Conservation (phyloP, 2,113 vertebrate species). For the Eonycteris spelaea region DNA sequence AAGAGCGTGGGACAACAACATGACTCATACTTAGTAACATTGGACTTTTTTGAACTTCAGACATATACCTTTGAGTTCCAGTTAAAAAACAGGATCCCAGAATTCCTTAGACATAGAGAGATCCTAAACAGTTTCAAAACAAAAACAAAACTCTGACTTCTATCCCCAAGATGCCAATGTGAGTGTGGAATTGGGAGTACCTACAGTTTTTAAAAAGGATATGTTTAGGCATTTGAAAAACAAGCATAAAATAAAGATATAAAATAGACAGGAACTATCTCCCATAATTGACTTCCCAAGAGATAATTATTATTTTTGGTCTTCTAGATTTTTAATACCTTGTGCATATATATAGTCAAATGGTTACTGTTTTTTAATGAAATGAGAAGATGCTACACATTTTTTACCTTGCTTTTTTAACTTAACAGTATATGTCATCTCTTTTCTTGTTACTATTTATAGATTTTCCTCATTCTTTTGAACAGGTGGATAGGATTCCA, state of each 20-base stretch:
- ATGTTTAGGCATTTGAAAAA: background rate
- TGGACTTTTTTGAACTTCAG: background rate
- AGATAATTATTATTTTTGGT: background rate
- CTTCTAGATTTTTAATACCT: background rate
- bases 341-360: background rate
- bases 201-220: background rate
- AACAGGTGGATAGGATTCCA: background rate
- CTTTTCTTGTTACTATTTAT: background rate
- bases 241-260: background rate
- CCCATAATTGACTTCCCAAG: background rate
- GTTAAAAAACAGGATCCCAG: background rate
- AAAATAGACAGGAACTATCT: background rate
- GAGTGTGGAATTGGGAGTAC: background rate
- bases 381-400: background rate
- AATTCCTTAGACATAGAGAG: background rate
- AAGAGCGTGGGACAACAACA: background rate
- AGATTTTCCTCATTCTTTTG: constrained; percentile 6
- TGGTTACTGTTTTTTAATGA: background rate
- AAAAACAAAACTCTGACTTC: background rate
- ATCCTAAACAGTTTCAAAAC: background rate
- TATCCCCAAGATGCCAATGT: background rate
- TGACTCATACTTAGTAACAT: background rate
- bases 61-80: background rate
- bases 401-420: background rate
- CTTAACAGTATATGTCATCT: background rate